Base-by-base conservation (phyloP, 53 echinoderm and acorn worm genomes). In the Echinometra lucunter region DNA sequence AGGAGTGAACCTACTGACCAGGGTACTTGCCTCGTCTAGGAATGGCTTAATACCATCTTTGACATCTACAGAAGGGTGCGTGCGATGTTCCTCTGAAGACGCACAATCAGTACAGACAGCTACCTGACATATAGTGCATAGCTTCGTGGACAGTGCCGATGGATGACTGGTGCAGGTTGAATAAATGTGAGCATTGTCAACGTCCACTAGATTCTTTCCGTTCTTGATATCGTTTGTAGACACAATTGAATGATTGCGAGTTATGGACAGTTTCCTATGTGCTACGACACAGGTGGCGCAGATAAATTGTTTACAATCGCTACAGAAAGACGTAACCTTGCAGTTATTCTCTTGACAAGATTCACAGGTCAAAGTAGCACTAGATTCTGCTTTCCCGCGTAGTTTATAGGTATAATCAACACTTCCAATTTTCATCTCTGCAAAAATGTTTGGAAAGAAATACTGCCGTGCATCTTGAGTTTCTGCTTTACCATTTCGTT, bases 271-370 rank as follows among this genome's bases (percentile, higher is more conserved):
- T 57, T 78, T 93, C 93, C 82, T 93, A 60, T 93, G 93, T 25
- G 93, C 93, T 32, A 63, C 82, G 82, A 93, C 93, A 38, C 93
- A 93, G 16, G 74, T 92, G 2, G 92, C 93, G 82, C 93, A 93
- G 60, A 93, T 93, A 37, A 93, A 93, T 55, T 93, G 93, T 57
- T 57, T 93, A 38, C 93, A 93, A 37, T 93, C 82, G 58, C 58
- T 63, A 37, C 93, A 93, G 58, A 58, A 93, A 16, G 93, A 93
- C 1, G 80, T 57, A 1, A 82, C 93, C 44, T 81, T 93, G 82
- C 80, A 55, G 18, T 58, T 38, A 60, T 93, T 93, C 17, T 93
- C 93, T 27, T 93, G 93, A 28, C 93, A 93, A 4, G 93, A 93
- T 58, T 93, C 93, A 44, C 93, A 93, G 23, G 18, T 56, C 15